Evolutionary conservation across 2,113 vertebrate species (phyloP), one percentile per base, ranked within the genome.

Genomic region (Hoplias malabaricus): DNA sequence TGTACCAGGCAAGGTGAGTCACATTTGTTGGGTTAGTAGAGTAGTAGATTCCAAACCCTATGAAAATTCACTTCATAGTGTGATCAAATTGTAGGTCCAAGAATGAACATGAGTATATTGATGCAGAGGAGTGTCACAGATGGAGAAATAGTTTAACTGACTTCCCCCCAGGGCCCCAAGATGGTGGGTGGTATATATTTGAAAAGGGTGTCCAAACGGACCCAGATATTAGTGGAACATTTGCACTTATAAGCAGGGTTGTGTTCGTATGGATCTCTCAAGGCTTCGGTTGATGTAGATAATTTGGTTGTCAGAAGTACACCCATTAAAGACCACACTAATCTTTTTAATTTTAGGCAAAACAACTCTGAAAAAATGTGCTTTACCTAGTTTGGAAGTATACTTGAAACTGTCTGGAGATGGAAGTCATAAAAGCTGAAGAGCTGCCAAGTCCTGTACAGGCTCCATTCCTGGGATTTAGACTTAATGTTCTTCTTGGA

Each of bases 1-100:
- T 10, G 43, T 79, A 13, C 81, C 46, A 21, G 87, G 91, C 53
- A 94, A 96, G 94, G 94, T 95, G 89, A 95, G 93, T 87, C 56
- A 31, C 36, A 48, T 14, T 7, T 69, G 27, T 23, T 48, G 77
- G 19, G 16, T 16, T 43, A 11, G 43, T 4, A 16, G 7, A 40
- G n/a, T 11, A 25, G 27, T 29, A 31, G 0, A 6, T n/a, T n/a
- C n/a, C n/a, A n/a, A n/a, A n/a, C n/a, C n/a, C n/a, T n/a, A n/a
- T n/a, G n/a, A n/a, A n/a, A n/a, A n/a, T n/a, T n/a, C n/a, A n/a
- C n/a, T n/a, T n/a, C n/a, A n/a, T n/a, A n/a, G n/a, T 48, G 43
- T 5, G 16, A 2, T 13, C 43, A 48, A 2, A 2, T 12, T 42
- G 40, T 10, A 12, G 19, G n/a, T n/a, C n/a, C n/a, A n/a, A n/a